A percentile compares a stretch with the other conserved stretches of the same genome.
Evolutionary conservation across 2,113 vertebrate genomes (phyloP).

Genomic region (Gasterosteus aculeatus): DNA sequence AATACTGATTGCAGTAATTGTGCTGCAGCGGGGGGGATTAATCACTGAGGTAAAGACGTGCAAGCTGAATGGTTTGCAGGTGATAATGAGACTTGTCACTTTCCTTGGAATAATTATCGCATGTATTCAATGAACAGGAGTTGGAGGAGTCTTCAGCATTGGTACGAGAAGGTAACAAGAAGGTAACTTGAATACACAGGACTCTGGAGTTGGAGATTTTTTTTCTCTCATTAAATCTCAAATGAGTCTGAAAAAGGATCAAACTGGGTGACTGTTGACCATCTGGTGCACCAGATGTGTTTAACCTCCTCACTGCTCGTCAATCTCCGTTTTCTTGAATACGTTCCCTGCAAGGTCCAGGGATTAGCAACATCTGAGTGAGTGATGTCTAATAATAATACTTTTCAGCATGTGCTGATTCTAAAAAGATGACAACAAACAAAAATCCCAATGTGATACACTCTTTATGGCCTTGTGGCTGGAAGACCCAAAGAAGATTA

Average conservation of each 20-base stretch:
- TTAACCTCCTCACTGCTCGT: constrained; percentile 16
- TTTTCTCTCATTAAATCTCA: too few species aligned
- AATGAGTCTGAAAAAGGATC: constrained; percentile 24
- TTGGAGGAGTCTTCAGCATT: constrained; percentile 4
- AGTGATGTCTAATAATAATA: neutral
- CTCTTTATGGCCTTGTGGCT: neutral
- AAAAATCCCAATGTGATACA: constrained; percentile 11
- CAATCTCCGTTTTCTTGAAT: constrained; percentile 1
- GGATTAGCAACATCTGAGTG: neutral
- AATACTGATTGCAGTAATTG: constrained; percentile 47
- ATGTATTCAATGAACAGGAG: constrained; percentile 16
- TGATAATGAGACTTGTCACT: constrained; percentile 34
- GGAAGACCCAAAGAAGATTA: neutral
- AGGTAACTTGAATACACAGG: neutral
- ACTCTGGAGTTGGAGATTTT: neutral
- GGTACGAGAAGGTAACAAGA: neutral
- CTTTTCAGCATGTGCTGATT: neutral
- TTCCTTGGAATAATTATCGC: constrained; percentile 12
- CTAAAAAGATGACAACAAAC: constrained; percentile 9
- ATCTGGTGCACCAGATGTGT: constrained; percentile 11
- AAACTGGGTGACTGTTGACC: neutral
- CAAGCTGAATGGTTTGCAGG: constrained; percentile 22
- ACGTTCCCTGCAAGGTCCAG: constrained; percentile 1
- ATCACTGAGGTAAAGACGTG: constrained; percentile 40
- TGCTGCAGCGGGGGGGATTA: constrained; percentile 28